These are phyloP conservation scores for Entelurus aequoreus DNA, from an alignment of 2,113 vertebrate species.

Conservation along the genomic window DNA sequence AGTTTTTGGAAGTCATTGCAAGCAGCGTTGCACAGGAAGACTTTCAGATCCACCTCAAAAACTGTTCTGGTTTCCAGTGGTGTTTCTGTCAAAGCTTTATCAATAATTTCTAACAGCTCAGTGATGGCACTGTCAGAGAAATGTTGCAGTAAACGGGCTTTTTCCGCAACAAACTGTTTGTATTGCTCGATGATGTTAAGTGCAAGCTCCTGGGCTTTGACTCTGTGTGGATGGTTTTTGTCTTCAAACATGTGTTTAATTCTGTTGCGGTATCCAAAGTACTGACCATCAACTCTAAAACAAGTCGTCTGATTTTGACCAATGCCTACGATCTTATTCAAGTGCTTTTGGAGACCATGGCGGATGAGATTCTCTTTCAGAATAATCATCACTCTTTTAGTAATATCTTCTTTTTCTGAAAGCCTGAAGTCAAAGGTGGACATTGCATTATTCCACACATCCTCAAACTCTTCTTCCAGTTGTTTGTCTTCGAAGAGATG, in stretches of 20 bases:
- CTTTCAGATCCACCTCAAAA: slow-evolving; percentile 61
- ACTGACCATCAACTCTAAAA: slow-evolving; percentile 53
- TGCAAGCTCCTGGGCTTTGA: slow-evolving; percentile 39
- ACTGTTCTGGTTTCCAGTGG: slow-evolving; percentile 44
- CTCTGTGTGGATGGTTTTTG: slow-evolving; percentile 44
- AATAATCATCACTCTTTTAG: slow-evolving; percentile 39
- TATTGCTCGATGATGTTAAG: slow-evolving; percentile 44
- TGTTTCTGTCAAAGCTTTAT: slow-evolving; percentile 46
- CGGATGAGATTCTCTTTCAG: slow-evolving; percentile 58
- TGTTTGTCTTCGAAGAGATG: slow-evolving; percentile 38
- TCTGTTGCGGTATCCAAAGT: slow-evolving; percentile 64
- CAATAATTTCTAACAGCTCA: slow-evolving; percentile 61
- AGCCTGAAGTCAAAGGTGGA: slow-evolving; percentile 50
- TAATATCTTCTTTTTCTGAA: slow-evolving; percentile 56
- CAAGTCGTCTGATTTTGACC: slow-evolving; percentile 12
- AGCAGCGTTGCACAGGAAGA: slow-evolving; percentile 54
- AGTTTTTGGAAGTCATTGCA: slow-evolving; percentile 61
- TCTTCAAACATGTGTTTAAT: slow-evolving; percentile 57
- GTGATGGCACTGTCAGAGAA: slow-evolving; percentile 64
- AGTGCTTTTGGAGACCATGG: slow-evolving; percentile 56
- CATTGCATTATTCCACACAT: slow-evolving; percentile 56
- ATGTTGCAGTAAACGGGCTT: slow-evolving; percentile 39
- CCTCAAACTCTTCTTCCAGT: slow-evolving; percentile 66
- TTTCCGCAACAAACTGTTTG: slow-evolving; percentile 49
- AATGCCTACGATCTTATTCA: slow-evolving; percentile 34